Conservation (phyloP, 1,140 invertebrate genomes). For the Sinonovacula constricta region DNA sequence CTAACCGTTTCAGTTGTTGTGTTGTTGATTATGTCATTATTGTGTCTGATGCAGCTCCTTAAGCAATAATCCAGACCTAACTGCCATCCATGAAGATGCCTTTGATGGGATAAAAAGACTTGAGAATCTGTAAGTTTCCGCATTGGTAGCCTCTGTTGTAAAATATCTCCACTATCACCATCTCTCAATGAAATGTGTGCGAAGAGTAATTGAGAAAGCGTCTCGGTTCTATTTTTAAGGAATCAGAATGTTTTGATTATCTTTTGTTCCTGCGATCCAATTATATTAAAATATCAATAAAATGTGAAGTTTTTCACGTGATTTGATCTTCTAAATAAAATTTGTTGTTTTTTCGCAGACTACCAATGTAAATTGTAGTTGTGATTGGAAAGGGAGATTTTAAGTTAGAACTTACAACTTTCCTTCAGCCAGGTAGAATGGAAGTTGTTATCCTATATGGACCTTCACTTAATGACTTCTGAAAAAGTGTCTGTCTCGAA, state of each 20-base stretch:
- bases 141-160: no score
- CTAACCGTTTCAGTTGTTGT: background rate
- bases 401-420: constrained; percentile 7
- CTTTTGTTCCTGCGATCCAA: no score
- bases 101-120: background rate
- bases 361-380: background rate
- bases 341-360: background rate
- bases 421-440: constrained; percentile 14
- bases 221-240: no score
- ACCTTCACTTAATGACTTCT: constrained; percentile 1
- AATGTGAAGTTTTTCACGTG: no score
- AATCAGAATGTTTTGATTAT: no score
- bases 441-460: background rate
- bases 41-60: background rate
- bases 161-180: no score
- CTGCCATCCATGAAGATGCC: constrained; percentile 21
- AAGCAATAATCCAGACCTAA: constrained; percentile 22
- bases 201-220: no score
- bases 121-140: background rate
- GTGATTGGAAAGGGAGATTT: background rate
- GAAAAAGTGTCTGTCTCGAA: constrained; percentile 16
- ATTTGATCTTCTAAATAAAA: background rate
- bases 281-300: no score
- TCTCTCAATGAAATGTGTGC: no score
- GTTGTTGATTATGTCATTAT: background rate